Evolutionary conservation across 2,888 invertebrate species (phyloP), one percentile per base, ranked within the genome.

Genomic region (Penaeus monodon): DNA sequence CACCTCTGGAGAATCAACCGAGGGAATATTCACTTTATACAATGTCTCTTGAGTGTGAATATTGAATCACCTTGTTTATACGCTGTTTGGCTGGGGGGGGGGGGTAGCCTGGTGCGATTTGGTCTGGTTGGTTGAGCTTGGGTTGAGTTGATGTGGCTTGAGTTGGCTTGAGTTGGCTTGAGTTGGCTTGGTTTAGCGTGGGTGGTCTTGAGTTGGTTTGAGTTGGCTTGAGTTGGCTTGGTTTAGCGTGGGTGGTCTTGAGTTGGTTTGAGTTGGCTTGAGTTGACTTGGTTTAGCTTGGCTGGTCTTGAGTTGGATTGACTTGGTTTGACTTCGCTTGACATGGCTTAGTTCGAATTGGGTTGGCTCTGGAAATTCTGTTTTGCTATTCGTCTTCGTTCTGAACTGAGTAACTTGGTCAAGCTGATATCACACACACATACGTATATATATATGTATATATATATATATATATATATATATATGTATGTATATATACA

Each of bases 341-440:
- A 66, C 65, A 4, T 65, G 64, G 65, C 38, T 29, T 65, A 65
- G 81, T 65, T 66, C 65, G 81, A 66, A 29, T 33, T 81, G 81
- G 65, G 65, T 29, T 65, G 66, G 81, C 65, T 66, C n/a, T n/a
- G n/a, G n/a, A n/a, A n/a, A n/a, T n/a, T n/a, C n/a, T 33, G 33
- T 33, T 33, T 33, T 33, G 33, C 3, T 33, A 2, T 33, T 33
- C 33, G 3, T 33, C 33, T 33, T 33, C 33, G 33, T 33, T 33
- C 33, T 33, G 33, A 33, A 33, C 33, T 33, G 33, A 33, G 3
- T 33, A 3, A 33, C 1, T 33, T 33, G 33, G 3, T 3, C 33
- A 33, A 33, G 33, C 33, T 33, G 33, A 33, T 33, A 1, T 2
- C 33, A 33, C 33, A 33, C 33, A 33, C 33, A 33, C 33, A 33